These are phyloP conservation scores for Percopsis transmontana DNA, from an alignment of 2,113 vertebrate genomes.

Conservation along the genomic window DNA sequence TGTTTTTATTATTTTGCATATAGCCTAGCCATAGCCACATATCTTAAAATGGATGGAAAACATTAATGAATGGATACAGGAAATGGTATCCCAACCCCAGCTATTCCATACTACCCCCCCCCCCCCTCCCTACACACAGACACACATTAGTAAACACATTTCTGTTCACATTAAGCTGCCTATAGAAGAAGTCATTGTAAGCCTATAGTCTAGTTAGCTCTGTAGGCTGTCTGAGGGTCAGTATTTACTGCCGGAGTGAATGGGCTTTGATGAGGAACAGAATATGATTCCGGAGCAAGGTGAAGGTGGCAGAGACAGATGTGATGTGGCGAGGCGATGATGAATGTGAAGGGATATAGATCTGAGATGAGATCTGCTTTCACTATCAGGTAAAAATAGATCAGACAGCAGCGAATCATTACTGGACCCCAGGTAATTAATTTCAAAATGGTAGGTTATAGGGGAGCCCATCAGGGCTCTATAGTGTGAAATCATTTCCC, in stretches of 20 bases:
- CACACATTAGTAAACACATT: slow-evolving; percentile 1
- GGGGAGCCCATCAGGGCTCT: slow-evolving; percentile 33
- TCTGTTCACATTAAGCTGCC: background rate
- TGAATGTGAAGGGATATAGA: slow-evolving; percentile 77
- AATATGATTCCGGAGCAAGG: slow-evolving; percentile 45
- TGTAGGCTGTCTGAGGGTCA: background rate
- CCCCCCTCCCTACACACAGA: background rate
- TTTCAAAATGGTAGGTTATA: slow-evolving; percentile 54
- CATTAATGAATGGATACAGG: background rate
- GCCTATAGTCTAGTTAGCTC: background rate
- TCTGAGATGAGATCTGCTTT: slow-evolving; percentile 71
- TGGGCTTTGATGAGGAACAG: slow-evolving; percentile 48
- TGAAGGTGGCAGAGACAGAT: slow-evolving; percentile 71
- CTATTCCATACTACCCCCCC: slow-evolving; percentile 1
- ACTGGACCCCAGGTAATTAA: slow-evolving; percentile 72
- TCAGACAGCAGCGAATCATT: slow-evolving; percentile 73
- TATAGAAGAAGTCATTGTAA: background rate
- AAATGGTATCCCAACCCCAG: background rate
- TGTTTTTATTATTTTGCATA: no score
- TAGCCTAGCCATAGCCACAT: no score
- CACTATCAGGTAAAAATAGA: slow-evolving; percentile 81
- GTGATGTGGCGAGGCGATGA: slow-evolving; percentile 62
- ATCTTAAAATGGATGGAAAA: background rate
- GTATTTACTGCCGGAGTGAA: slow-evolving; percentile 51
- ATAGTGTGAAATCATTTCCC: slow-evolving; percentile 64